Conservation (phyloP, 2,113 vertebrate species). For the Hippotragus niger region DNA sequence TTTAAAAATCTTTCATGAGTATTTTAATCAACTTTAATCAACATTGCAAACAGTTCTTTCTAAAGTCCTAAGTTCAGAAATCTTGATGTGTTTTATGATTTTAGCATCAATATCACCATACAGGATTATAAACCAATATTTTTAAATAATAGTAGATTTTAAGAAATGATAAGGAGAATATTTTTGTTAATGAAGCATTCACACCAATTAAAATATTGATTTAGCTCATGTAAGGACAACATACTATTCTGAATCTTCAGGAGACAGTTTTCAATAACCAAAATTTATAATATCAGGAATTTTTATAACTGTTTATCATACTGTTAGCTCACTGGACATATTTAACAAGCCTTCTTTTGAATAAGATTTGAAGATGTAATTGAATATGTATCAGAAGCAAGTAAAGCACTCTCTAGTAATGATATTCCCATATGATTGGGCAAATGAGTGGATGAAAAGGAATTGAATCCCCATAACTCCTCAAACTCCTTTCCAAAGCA, state of each 20-base stretch:
- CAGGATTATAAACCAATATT: conserved; percentile 2
- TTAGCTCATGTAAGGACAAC: not conserved
- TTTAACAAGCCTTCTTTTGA: not conserved
- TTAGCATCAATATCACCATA: not conserved
- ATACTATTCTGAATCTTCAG: not conserved
- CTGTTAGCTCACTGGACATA: not conserved
- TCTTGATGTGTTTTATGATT: not conserved
- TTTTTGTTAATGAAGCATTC: conserved; percentile 15
- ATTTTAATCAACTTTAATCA: conserved; percentile 21
- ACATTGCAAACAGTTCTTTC: not conserved
- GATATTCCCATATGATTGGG: not conserved
- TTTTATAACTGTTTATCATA: not conserved
- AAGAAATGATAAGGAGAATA: not conserved
- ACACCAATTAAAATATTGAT: not conserved
- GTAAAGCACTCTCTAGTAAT: not conserved
- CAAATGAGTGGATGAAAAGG: not conserved
- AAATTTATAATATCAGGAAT: not conserved
- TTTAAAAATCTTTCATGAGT: conserved; percentile 43
- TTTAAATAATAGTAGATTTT: conserved; percentile 14
- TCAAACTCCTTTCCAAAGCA: not conserved
- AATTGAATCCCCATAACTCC: not conserved
- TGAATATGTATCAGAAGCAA: not conserved
- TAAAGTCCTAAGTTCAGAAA: not conserved
- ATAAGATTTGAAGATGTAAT: not conserved
- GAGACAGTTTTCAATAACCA: not conserved